Evolutionary conservation across 2,113 vertebrate genomes (phyloP).

Genomic region (Megaceryle maxima): DNA sequence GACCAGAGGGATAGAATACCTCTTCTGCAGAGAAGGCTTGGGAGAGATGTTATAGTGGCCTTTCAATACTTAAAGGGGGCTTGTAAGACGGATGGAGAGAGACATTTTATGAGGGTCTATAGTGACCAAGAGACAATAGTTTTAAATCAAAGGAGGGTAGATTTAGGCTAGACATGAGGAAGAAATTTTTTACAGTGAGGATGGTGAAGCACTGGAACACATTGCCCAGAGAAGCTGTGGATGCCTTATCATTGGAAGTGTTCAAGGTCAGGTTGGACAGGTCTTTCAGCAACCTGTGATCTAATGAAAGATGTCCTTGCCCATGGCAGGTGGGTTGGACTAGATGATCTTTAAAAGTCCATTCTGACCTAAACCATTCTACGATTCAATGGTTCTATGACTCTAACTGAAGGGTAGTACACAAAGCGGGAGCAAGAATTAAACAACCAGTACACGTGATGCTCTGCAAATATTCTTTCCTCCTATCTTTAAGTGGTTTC

Average conservation of each 20-base stretch:
- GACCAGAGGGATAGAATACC: neutral
- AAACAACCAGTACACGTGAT: neutral
- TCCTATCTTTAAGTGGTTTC: neutral
- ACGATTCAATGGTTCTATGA: neutral
- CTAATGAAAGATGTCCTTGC: neutral
- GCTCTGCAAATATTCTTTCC: neutral
- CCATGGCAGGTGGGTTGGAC: neutral
- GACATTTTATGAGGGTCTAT: neutral
- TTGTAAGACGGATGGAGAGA: neutral
- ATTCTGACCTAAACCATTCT: neutral
- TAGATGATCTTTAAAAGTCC: neutral
- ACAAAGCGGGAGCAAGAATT: neutral
- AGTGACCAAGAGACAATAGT: neutral
- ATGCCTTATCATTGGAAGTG: neutral
- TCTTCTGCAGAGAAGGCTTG: neutral
- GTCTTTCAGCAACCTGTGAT: neutral
- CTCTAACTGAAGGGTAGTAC: neutral
- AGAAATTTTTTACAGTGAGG: neutral
- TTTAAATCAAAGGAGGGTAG: neutral
- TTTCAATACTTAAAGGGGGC: neutral
- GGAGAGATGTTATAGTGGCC: accelerated
- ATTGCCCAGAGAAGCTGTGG: neutral
- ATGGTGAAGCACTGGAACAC: neutral
- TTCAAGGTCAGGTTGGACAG: neutral
- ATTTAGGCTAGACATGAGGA: neutral